A percentile compares a stretch with the other conserved stretches of the same genome.
Evolutionary conservation across 2,888 invertebrate species (phyloP).

Genomic region (Chaetoderma sp.): DNA sequence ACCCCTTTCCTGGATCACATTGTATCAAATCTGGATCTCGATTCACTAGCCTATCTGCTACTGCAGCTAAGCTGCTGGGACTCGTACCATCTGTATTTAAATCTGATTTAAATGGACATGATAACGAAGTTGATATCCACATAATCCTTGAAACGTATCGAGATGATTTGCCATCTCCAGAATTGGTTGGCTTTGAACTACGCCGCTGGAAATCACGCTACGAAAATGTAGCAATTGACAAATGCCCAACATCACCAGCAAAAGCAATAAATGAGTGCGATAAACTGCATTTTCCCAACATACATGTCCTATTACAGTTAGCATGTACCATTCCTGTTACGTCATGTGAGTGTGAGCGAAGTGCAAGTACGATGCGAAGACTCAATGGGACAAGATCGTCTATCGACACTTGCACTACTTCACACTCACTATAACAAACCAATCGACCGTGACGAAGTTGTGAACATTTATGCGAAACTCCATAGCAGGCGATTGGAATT

Average conservation of each 20-base stretch:
- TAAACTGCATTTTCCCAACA: constrained; percentile 6
- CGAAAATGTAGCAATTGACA: background rate
- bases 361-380: too few species aligned
- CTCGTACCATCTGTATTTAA: too few species aligned
- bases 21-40: too few species aligned
- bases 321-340: too few species aligned
- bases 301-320: too few species aligned
- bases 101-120: too few species aligned
- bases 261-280: constrained; percentile 14
- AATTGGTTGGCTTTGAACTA: constrained; percentile 8
- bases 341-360: too few species aligned
- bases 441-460: constrained; percentile 8
- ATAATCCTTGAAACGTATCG: constrained; percentile 1
- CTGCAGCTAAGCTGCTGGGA: background rate
- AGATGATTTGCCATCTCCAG: constrained; percentile 8
- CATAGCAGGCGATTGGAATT: too few species aligned
- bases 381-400: too few species aligned
- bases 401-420: constrained; percentile 8
- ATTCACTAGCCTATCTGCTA: background rate
- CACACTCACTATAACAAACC: constrained; percentile 15
- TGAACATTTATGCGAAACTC: constrained; percentile 6
- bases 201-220: constrained; percentile 6
- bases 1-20: constrained; percentile 18
- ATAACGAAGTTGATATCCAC: background rate
- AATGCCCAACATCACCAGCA: too few species aligned